Conservation (phyloP, 92 coral and sea anemone species). For the Actinernus sp. region DNA sequence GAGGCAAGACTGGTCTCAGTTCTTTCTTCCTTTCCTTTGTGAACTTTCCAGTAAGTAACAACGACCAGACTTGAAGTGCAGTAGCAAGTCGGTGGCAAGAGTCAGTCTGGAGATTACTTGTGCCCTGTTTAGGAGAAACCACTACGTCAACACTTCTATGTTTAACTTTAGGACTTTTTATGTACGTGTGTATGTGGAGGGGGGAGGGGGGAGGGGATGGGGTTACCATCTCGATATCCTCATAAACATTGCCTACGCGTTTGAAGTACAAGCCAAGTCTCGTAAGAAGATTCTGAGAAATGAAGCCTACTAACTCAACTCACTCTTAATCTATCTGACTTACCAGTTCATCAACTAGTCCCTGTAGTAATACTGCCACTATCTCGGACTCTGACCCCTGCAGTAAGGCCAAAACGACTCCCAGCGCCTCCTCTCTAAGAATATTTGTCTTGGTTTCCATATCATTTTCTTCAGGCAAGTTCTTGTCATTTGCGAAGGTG, state of each 20-base stretch:
- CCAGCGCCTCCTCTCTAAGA: constrained; percentile 17
- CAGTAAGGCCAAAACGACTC: constrained; percentile 53
- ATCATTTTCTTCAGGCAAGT: constrained; percentile 2
- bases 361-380: constrained; percentile 39
- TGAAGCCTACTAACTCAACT: background rate
- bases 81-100: constrained; percentile 30
- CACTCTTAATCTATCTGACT: constrained; percentile 13
- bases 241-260: too few relatives aligned
- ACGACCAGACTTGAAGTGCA: constrained; percentile 69
- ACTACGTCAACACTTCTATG: too few relatives aligned
- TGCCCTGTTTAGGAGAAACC: too few relatives aligned
- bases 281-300: too few relatives aligned
- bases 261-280: too few relatives aligned
- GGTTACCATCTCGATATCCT: too few relatives aligned
- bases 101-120: background rate
- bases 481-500: background rate
- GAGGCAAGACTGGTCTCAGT: constrained; percentile 63
- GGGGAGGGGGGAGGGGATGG: too few relatives aligned
- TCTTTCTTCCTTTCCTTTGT: constrained; percentile 61
- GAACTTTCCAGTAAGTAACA: constrained; percentile 61
- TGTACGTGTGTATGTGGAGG: too few relatives aligned
- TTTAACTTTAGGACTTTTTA: too few relatives aligned
- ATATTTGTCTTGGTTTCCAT: constrained; percentile 3
- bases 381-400: constrained; percentile 60
- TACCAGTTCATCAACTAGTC: constrained; percentile 63